Evolutionary conservation across 2,888 invertebrate species (phyloP).

Genomic region (Trichopoda pennipes): DNA sequence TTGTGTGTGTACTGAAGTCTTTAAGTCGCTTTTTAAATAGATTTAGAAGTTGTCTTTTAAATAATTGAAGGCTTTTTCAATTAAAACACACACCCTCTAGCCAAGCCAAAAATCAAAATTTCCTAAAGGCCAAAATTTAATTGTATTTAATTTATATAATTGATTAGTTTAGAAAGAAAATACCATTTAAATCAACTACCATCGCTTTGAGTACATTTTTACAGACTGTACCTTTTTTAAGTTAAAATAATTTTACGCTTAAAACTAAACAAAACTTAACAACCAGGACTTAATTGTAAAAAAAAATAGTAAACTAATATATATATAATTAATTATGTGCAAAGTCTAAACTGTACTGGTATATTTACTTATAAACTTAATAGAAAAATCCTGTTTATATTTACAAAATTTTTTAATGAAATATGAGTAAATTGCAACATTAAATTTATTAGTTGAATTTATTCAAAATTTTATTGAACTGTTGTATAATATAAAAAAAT

Average conservation of each 20-base stretch:
- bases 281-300: constrained; percentile 7
- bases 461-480: constrained; percentile 64
- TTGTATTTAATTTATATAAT: constrained; percentile 9
- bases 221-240: constrained; percentile 58
- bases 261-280: constrained; percentile 1
- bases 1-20: constrained; percentile 80
- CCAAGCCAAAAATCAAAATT: constrained; percentile 34
- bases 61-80: constrained; percentile 33
- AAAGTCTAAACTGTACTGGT: constrained; percentile 38
- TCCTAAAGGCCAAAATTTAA: constrained; percentile 55
- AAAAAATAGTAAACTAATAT: constrained; percentile 22
- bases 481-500: constrained; percentile 46
- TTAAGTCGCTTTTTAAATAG: constrained; percentile 79
- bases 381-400: constrained; percentile 60
- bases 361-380: constrained; percentile 5
- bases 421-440: constrained; percentile 35
- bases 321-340: constrained; percentile 28
- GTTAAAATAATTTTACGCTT: constrained; percentile 58
- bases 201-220: constrained; percentile 54
- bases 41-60: constrained; percentile 53
- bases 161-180: constrained; percentile 5
- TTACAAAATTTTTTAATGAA: constrained; percentile 26
- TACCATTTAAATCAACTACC: constrained; percentile 33
- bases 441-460: constrained; percentile 60
- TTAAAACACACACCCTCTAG: constrained; percentile 50